Percentiles rank a stretch among this genome's conserved stretches.
phyloP scores from a whole-genome alignment of 2,797 vertebrate genomes.

The Rhinichthys osculus region DNA sequence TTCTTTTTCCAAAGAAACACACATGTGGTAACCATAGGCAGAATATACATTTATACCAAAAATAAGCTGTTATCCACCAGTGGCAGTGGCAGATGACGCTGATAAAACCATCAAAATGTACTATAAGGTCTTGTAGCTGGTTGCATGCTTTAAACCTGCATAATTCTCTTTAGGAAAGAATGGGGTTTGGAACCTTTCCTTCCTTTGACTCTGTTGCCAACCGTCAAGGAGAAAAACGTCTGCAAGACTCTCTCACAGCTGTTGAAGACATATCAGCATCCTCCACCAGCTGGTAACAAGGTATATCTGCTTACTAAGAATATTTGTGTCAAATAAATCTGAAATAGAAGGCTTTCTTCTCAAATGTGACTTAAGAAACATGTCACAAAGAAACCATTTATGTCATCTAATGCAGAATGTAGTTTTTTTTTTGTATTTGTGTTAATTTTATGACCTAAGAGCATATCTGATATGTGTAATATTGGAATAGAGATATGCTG shows the following conservation, averaged over 20 bases:
- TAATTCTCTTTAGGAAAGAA: conserved; percentile 85
- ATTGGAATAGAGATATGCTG: neutral
- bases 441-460: neutral
- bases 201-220: conserved; percentile 92
- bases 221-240: conserved; percentile 95
- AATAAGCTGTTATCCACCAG: neutral
- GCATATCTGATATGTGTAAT: neutral
- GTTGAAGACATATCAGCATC: conserved; percentile 95
- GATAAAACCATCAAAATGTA: neutral
- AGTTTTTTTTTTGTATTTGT: neutral
- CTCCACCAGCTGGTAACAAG: conserved; percentile 92
- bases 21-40: neutral
- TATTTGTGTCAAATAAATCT: neutral
- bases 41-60: neutral
- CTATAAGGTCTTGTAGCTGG: neutral
- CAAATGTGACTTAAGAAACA: neutral
- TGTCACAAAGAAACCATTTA: neutral
- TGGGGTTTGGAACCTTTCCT: conserved; percentile 98
- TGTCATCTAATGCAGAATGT: neutral
- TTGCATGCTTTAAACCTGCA: conserved; percentile 17
- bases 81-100: neutral
- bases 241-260: conserved; percentile 95
- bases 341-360: neutral
- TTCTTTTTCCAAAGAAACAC: neutral
- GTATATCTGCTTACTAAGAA: conserved; percentile 68